Evolutionary conservation across 2,113 vertebrate genomes (phyloP).

Genomic region (Psophia crepitans): DNA sequence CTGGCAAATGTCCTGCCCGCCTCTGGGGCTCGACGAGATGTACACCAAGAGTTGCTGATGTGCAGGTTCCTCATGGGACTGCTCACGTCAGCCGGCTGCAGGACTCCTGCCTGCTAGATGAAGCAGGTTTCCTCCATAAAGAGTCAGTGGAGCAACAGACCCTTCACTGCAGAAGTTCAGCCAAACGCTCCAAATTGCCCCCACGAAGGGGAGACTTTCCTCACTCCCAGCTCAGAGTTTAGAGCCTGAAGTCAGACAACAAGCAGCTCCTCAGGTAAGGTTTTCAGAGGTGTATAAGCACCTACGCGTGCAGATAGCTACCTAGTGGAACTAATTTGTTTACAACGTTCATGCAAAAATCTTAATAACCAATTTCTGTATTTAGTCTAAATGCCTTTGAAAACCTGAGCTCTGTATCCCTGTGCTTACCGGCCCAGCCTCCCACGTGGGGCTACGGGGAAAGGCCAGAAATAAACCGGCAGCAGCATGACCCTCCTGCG

Average conservation of each 20-base stretch:
- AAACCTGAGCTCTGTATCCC: not conserved
- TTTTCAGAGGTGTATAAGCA: not conserved
- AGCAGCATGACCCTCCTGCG: rapidly evolving
- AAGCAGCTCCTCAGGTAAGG: not conserved
- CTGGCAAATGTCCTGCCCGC: not conserved
- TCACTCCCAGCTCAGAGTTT: not conserved
- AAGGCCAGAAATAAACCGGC: not conserved
- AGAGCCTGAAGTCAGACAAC: not conserved
- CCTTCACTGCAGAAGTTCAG: not conserved
- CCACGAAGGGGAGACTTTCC: not conserved
- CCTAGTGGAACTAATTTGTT: slow-evolving; percentile 45
- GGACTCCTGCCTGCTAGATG: not conserved
- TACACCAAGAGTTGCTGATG: not conserved
- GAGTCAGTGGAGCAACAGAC: not conserved
- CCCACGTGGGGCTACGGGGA: not conserved
- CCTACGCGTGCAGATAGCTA: not conserved
- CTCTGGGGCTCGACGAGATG: not conserved
- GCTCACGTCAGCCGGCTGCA: not conserved
- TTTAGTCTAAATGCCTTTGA: not conserved
- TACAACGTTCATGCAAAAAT: not conserved
- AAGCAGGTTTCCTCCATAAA: not conserved
- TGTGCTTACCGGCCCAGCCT: not conserved
- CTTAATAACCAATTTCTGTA: not conserved
- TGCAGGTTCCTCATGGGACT: not conserved
- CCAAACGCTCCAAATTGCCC: not conserved